These are phyloP conservation scores for Camponotus floridanus DNA, from an alignment of 1,140 invertebrate species.

Conservation along the genomic window DNA sequence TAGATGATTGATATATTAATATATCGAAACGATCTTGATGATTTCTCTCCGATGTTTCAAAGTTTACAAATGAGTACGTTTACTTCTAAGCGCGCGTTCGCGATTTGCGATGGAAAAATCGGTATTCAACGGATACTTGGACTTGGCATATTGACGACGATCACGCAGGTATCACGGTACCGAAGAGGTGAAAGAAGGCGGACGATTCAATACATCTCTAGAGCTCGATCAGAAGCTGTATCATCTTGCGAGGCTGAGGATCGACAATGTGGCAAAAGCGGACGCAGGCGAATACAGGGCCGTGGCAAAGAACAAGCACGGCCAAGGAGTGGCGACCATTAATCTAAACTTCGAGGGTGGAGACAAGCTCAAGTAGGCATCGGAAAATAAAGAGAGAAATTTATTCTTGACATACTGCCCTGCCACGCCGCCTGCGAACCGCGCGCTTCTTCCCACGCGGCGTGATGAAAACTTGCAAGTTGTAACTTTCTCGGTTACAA, in stretches of 20 bases:
- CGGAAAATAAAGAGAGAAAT: not conserved
- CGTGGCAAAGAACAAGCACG: conserved; percentile 96
- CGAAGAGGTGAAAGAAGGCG: conserved; percentile 92
- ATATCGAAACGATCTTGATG: not conserved
- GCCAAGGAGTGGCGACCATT: conserved; percentile 97
- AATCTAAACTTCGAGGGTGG: conserved; percentile 98
- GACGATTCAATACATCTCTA: conserved; percentile 92
- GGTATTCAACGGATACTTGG: conserved; percentile 37
- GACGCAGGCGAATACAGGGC: conserved; percentile 98
- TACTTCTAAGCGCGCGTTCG: conserved; percentile 48
- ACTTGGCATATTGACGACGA: conserved; percentile 40
- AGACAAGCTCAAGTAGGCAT: conserved; percentile 94
- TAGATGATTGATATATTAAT: not conserved
- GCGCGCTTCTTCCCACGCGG: not conserved
- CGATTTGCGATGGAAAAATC: not conserved
- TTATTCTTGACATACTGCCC: not conserved
- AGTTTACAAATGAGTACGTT: not conserved
- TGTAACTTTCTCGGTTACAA: conserved; percentile 2
- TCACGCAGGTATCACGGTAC: conserved; percentile 93
- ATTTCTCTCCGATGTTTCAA: not conserved
- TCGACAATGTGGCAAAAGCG: conserved; percentile 92
- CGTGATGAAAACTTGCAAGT: not conserved
- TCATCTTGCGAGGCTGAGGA: conserved; percentile 94
- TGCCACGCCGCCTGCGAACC: conserved; percentile 31
- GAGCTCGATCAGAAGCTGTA: conserved; percentile 95